Evolutionary conservation across 2,797 vertebrate genomes (phyloP).

Genomic region (Leptatherina wallacei): DNA sequence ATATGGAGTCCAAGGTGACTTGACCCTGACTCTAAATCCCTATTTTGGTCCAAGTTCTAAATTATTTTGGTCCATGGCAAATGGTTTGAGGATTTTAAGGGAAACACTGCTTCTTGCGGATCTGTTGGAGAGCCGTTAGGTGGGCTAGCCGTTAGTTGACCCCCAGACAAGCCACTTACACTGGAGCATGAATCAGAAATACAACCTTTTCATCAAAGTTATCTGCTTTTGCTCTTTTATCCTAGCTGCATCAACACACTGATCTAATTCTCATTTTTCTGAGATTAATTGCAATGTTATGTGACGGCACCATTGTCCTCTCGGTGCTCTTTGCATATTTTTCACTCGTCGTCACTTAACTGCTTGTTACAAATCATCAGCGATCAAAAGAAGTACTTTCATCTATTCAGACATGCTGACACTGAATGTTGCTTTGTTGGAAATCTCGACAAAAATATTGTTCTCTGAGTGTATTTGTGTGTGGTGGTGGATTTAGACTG

Average conservation of each 20-base stretch:
- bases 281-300: conserved; percentile 64
- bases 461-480: conserved; percentile 27
- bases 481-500: neutral
- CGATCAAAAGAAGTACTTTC: conserved; percentile 54
- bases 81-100: conserved; percentile 6
- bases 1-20: neutral
- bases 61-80: neutral
- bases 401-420: conserved; percentile 57
- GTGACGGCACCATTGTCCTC: conserved; percentile 56
- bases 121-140: conserved; percentile 29
- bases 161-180: conserved; percentile 34
- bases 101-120: conserved; percentile 28
- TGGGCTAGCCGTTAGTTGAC: conserved; percentile 44
- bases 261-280: conserved; percentile 61
- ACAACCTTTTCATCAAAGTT: conserved; percentile 52
- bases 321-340: conserved; percentile 66
- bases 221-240: conserved; percentile 49
- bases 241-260: conserved; percentile 62
- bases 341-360: conserved; percentile 56
- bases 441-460: conserved; percentile 37
- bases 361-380: conserved; percentile 65
- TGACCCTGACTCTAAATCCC: neutral
- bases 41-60: neutral
- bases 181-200: conserved; percentile 41
- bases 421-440: conserved; percentile 63